Base-by-base conservation (phyloP, 2,113 vertebrate genomes). In the Willisornis vidua region DNA sequence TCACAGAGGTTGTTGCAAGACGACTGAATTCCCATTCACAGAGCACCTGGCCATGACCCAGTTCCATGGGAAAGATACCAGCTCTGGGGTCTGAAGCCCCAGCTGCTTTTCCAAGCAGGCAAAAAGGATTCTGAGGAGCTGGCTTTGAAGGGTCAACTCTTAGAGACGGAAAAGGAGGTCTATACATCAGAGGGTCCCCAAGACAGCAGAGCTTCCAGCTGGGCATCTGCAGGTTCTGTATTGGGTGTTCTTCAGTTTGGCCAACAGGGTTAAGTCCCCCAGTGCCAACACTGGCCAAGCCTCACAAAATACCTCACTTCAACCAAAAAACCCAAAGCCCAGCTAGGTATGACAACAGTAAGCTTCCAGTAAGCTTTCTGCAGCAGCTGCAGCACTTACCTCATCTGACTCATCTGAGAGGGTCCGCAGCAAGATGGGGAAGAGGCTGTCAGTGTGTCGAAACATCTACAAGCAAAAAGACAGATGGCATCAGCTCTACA, bases 341-440 rank as follows among this genome's bases (percentile, higher is more conserved):
- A 41, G 41, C 5, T 37, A 28, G 43, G 37, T 33, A 18, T 16
- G 8, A 49, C 58, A 12, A 66, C 19, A 59, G 12, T 6, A 15
- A 63, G 39, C 49, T 73, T 28, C 17, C 39, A 49, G 37, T 7
- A 68, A 43, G 65, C 54, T 24, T 80, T 61, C 43, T 77, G 59
- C 22, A 51, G 5, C 6, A 41, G 51, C 6, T 12, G 19, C 51
- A 33, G 31, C 25, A 85, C 98, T 95, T 85, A 99, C 99, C 98
- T 99, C 99, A 29, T 99, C 99, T 0, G 99, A 99, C 77, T 99
- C 99, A 4, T 99, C 99, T 0, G 99, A 99, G 33, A 99, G 96
- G 0, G 99, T 99, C 97, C 99, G 99, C 25, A 99, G 98, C 63
- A 99, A 95, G 97, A 99, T 99, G 71, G 99, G 99, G 87, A 99